phyloP scores from a whole-genome alignment of 2,797 vertebrate genomes.

The Gambusia yucatana region DNA sequence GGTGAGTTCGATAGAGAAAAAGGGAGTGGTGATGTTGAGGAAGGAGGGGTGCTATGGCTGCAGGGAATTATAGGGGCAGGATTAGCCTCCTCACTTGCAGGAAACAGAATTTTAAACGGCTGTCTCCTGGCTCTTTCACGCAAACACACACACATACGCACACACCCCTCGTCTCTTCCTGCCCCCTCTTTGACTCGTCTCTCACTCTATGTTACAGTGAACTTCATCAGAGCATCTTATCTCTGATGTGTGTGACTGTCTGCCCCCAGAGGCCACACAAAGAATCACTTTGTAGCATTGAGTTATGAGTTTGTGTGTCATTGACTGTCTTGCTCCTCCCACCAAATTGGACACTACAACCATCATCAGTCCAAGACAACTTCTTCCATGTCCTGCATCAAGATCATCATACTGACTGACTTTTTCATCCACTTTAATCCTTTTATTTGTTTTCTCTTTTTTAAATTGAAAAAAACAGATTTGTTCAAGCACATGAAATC shows the following conservation, averaged over 20 bases:
- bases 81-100: conserved; percentile 99
- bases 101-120: conserved; percentile 99
- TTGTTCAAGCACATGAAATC: background rate
- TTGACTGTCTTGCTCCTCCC: conserved; percentile 20
- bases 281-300: conserved; percentile 46
- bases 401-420: conserved; percentile 5
- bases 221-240: conserved; percentile 69
- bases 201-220: conserved; percentile 68
- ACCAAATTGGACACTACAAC: conserved; percentile 13
- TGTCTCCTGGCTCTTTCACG: conserved; percentile 85
- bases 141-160: conserved; percentile 67
- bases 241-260: conserved; percentile 19
- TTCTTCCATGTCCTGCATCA: conserved; percentile 39
- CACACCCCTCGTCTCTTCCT: conserved; percentile 62
- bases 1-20: conserved; percentile 80
- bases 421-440: background rate
- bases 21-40: conserved; percentile 88
- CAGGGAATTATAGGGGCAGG: conserved; percentile 99
- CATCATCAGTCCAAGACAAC: conserved; percentile 16
- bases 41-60: conserved; percentile 98
- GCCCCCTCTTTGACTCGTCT: conserved; percentile 70
- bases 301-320: conserved; percentile 27
- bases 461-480: background rate
- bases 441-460: background rate
- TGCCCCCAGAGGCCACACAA: conserved; percentile 52